phyloP scores from a whole-genome alignment of 2,797 vertebrate genomes.

The Cryptoprocta ferox region DNA sequence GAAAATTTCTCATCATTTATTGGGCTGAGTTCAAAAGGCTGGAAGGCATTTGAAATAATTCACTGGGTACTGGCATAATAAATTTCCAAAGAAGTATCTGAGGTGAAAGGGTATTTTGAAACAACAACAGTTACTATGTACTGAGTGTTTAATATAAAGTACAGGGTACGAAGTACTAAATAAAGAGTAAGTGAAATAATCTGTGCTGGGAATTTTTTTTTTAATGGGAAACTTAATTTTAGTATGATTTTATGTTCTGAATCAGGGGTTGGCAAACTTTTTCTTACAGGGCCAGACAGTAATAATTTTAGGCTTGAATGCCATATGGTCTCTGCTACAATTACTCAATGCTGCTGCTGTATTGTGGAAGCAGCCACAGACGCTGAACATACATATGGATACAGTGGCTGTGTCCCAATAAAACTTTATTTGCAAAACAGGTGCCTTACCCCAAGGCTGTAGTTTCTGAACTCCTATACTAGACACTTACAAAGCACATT shows the following conservation, averaged over 20 bases:
- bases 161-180: constrained; percentile 2
- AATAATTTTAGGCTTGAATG: not conserved
- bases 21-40: constrained; percentile 35
- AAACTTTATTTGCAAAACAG: not conserved
- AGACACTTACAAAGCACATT: not conserved
- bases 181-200: constrained; percentile 11
- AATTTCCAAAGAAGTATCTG: not conserved
- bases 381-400: not conserved
- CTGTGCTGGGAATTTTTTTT: not conserved
- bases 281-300: not conserved
- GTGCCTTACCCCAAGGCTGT: not conserved
- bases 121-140: not conserved
- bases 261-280: not conserved
- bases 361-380: not conserved
- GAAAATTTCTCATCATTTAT: constrained; percentile 50
- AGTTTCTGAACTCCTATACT: not conserved
- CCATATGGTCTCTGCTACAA: not conserved
- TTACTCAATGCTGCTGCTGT: not conserved
- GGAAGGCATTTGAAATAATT: constrained; percentile 51
- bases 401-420: not conserved
- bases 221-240: not conserved
- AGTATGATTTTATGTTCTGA: not conserved
- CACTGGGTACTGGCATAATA: not conserved
- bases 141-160: constrained; percentile 20
- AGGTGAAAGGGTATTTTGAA: constrained; percentile 25